A percentile compares a stretch with the other conserved stretches of the same genome.
Conservation (phyloP, 2,113 vertebrate species). For the Paralichthys olivaceus region DNA sequence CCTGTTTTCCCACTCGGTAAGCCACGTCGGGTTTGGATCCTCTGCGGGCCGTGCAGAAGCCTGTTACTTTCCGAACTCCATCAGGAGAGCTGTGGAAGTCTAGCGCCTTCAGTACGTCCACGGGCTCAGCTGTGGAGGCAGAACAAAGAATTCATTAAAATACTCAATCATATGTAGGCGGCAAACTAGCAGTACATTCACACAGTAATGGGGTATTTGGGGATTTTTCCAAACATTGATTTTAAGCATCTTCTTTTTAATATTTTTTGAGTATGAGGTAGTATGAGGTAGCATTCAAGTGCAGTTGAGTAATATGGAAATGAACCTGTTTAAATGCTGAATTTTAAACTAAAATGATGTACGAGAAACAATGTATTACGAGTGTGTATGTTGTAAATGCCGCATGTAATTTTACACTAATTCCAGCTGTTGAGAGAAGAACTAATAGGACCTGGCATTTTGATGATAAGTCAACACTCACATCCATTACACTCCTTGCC, state of each 20-base stretch:
- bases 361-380: not conserved
- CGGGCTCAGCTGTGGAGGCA: slow-evolving; percentile 87
- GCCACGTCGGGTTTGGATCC: slow-evolving; percentile 92
- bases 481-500: slow-evolving; percentile 41
- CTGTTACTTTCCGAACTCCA: slow-evolving; percentile 91
- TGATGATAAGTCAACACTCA: slow-evolving; percentile 63
- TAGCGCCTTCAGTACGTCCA: slow-evolving; percentile 95
- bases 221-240: not conserved
- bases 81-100: slow-evolving; percentile 94
- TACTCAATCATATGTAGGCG: not conserved
- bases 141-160: slow-evolving; percentile 10
- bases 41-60: slow-evolving; percentile 92
- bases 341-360: not conserved
- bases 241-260: too few relatives aligned
- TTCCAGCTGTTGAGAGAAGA: slow-evolving; percentile 25
- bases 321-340: too few relatives aligned
- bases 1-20: slow-evolving; percentile 90
- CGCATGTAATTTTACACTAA: slow-evolving; percentile 20
- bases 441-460: slow-evolving; percentile 47
- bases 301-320: too few relatives aligned
- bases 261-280: too few relatives aligned
- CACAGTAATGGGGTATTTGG: not conserved
- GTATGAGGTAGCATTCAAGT: not conserved
- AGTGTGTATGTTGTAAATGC: slow-evolving; percentile 27
- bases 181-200: slow-evolving; percentile 1